These are phyloP conservation scores for Conomelus anceps DNA, from an alignment of 2,888 invertebrate genomes.

Conservation along the genomic window DNA sequence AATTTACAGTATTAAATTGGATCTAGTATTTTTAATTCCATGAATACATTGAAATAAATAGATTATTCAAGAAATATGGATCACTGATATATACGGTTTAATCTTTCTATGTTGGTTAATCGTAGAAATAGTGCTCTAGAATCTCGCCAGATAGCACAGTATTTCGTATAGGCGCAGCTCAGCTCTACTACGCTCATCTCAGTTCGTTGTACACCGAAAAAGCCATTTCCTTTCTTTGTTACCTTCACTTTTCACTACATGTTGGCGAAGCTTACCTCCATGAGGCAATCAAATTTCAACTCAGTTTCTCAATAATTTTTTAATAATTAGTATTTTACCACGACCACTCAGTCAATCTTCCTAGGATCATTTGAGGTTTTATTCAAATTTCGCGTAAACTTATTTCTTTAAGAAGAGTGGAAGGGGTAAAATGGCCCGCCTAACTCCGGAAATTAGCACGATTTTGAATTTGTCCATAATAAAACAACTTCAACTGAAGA, in stretches of 20 bases:
- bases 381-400: background rate
- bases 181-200: background rate
- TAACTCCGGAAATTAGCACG: slow-evolving; percentile 1
- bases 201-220: background rate
- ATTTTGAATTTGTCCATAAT: background rate
- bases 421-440: slow-evolving; percentile 12
- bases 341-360: background rate
- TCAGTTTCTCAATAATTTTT: background rate
- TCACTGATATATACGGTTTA: background rate
- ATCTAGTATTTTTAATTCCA: no score
- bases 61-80: background rate
- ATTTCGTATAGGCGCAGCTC: background rate
- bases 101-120: background rate
- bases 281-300: background rate
- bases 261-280: background rate
- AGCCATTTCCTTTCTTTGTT: background rate
- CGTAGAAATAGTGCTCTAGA: background rate
- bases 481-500: slow-evolving; percentile 38
- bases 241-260: background rate
- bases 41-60: background rate
- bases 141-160: background rate
- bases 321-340: background rate
- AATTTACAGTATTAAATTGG: no score
- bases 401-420: background rate
- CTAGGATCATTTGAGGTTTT: background rate